Base-by-base conservation (phyloP, 2,888 invertebrate species). In the Galeopsomyia nigrocyanea region DNA sequence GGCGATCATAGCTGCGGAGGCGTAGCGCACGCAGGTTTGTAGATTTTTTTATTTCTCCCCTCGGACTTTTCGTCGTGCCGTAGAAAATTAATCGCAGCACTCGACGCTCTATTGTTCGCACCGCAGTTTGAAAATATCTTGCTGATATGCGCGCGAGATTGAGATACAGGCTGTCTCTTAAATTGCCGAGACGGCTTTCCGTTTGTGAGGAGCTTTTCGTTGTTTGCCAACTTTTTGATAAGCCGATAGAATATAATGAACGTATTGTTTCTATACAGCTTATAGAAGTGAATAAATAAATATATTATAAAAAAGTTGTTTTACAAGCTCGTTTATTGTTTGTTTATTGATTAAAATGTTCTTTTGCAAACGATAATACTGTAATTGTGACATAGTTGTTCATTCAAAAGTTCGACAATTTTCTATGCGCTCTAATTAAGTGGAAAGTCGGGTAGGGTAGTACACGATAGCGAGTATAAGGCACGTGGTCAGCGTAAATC, bases 161-260 rank as follows among this genome's bases (percentile, higher is more conserved):
- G 57, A 75, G 74, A 75, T 75, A 75, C 57, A 16, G 61, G 9
- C 68, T 71, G 74, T 71, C 74, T 61, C 67, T 60, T 75, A 71
- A 71, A 75, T 74, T 39, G 39, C 22, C 9, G 7, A 22, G 67
- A 64, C 71, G 64, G 64, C 17, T 64, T 74, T 63, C 31, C 56
- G 49, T 58, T 49, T 31, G 39, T 1, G 39, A 39, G 39, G 13
- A 39, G 39, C 39, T 39, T 39, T 39, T 39, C 7, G 39, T 39
- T 39, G 39, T 10, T 10, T 3, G 39, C 13, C 39, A 39, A 39
- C 39, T 39, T 39, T 39, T 39, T 39, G 39, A 39, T 39, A 39
- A 39, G 39, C 7, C 13, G 39, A 39, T 10, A 10, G 13, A 10
- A 39, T 1, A 39, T 39, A 39, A 39, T 13, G 39, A 39, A 39